phyloP scores from a whole-genome alignment of 2,888 invertebrate genomes.

The Chironomus riparius region DNA sequence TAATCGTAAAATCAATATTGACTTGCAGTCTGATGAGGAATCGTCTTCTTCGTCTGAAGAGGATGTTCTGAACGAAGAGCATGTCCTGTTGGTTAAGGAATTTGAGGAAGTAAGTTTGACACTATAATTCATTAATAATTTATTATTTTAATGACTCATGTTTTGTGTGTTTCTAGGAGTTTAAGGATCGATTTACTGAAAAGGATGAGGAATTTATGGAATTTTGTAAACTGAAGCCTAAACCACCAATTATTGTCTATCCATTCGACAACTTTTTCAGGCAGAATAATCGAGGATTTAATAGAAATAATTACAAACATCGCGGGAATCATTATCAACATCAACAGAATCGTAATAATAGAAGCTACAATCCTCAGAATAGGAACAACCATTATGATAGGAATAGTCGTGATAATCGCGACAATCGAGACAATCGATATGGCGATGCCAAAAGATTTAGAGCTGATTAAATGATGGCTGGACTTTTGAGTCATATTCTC shows the following conservation, averaged over 20 bases:
- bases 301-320: neutral
- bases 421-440: neutral
- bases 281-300: neutral
- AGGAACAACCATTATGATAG: neutral
- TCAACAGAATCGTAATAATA: neutral
- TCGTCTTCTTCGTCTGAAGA: neutral
- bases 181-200: conserved; percentile 12
- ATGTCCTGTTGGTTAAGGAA: conserved; percentile 6
- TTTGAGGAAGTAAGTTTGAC: neutral
- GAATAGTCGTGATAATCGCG: neutral
- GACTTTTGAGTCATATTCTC: no score
- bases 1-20: conserved; percentile 22
- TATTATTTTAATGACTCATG: no score
- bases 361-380: neutral
- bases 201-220: conserved; percentile 5
- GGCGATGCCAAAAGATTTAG: neutral
- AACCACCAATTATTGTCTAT: conserved; percentile 7
- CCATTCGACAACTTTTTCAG: neutral
- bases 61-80: neutral
- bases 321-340: neutral
- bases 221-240: conserved; percentile 1
- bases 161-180: neutral
- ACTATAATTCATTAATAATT: no score
- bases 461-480: neutral
- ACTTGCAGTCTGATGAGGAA: neutral